Conservation (phyloP, 2,113 vertebrate species). For the Salvelinus sp. region DNA sequence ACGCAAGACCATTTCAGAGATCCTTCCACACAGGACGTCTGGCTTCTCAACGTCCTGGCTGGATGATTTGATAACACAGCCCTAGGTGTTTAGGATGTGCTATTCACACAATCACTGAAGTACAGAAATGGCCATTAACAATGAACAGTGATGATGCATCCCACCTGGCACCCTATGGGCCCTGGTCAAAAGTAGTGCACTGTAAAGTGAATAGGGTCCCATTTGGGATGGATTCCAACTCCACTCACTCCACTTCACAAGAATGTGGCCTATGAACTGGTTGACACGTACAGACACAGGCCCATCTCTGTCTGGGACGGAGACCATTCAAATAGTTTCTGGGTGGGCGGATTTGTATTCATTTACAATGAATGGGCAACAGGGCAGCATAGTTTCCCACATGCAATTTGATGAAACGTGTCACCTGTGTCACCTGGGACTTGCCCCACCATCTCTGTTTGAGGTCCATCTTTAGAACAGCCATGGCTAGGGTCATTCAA, state of each 20-base stretch:
- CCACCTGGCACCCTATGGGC: too few relatives aligned
- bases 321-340: constrained; percentile 36
- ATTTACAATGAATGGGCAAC: background rate
- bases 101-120: background rate
- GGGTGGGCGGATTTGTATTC: constrained; percentile 1
- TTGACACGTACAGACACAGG: constrained; percentile 61
- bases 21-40: background rate
- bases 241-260: constrained; percentile 58
- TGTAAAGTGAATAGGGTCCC: constrained; percentile 15
- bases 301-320: constrained; percentile 55
- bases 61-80: background rate
- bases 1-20: too few relatives aligned
- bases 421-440: constrained; percentile 15
- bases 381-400: background rate
- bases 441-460: background rate
- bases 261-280: constrained; percentile 65
- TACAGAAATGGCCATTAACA: constrained; percentile 9
- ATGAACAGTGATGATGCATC: constrained; percentile 1
- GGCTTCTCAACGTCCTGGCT: background rate
- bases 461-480: background rate
- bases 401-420: constrained; percentile 37
- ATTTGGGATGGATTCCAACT: background rate
- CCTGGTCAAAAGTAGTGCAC: constrained; percentile 3
- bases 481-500: constrained; percentile 15
- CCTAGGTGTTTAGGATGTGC: background rate